A percentile compares a stretch with the other conserved stretches of the same genome.
phyloP scores from a whole-genome alignment of 2,888 invertebrate genomes.

The Synanthedon andrenaeformis region DNA sequence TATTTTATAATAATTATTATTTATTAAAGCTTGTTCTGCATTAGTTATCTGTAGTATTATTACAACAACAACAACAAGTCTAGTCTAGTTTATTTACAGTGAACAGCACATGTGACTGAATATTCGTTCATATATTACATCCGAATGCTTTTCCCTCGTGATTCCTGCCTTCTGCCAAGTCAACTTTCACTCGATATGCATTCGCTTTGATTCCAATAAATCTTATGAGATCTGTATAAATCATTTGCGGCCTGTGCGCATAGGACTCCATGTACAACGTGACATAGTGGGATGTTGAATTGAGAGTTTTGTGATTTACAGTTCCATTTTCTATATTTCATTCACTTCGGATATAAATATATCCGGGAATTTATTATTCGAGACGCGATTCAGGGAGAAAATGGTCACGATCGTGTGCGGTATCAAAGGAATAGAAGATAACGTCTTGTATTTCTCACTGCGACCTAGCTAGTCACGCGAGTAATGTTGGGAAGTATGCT shows the following conservation, averaged over 20 bases:
- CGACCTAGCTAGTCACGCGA: background rate
- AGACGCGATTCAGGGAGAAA: background rate
- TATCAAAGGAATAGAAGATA: background rate
- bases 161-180: conserved; percentile 34
- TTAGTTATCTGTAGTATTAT: too few relatives aligned
- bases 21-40: too few relatives aligned
- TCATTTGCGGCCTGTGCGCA: conserved; percentile 14
- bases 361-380: background rate
- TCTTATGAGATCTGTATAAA: conserved; percentile 23
- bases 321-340: conserved; percentile 9
- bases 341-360: background rate
- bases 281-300: conserved; percentile 6
- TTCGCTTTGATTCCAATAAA: conserved; percentile 21
- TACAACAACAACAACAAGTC: too few relatives aligned
- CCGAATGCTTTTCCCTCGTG: conserved; percentile 30
- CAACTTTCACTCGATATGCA: conserved; percentile 36
- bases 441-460: background rate
- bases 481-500: background rate
- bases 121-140: conserved; percentile 13
- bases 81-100: too few relatives aligned
- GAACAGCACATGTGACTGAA: background rate
- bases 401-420: background rate
- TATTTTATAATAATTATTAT: too few relatives aligned
- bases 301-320: conserved; percentile 14
- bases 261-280: conserved; percentile 10